phyloP scores from a whole-genome alignment of 2,113 vertebrate genomes.

The Nerophis lumbriciformis region DNA sequence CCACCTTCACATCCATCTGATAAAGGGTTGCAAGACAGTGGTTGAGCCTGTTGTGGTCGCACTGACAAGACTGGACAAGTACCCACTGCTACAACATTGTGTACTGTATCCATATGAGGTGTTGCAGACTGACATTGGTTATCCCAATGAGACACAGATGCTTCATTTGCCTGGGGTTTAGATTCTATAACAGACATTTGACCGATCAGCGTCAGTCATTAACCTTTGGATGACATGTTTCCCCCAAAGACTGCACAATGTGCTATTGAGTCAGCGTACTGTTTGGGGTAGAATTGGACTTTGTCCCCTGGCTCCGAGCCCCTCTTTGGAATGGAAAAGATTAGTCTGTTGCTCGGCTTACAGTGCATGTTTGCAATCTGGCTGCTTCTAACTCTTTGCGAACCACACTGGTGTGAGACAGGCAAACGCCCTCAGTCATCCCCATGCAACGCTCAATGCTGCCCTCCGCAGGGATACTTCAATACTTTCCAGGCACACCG shows the following conservation, averaged over 20 bases:
- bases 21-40: conserved; percentile 49
- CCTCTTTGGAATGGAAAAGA: conserved; percentile 59
- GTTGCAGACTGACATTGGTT: conserved; percentile 39
- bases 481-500: neutral
- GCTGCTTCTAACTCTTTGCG: conserved; percentile 39
- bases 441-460: conserved; percentile 28
- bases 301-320: conserved; percentile 45
- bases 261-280: conserved; percentile 46
- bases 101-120: conserved; percentile 37
- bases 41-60: conserved; percentile 20
- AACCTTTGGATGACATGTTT: conserved; percentile 40
- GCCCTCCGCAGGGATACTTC: conserved; percentile 42
- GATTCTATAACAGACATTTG: conserved; percentile 22
- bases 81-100: conserved; percentile 55
- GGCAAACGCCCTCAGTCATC: conserved; percentile 13
- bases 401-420: conserved; percentile 17
- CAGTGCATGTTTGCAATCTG: conserved; percentile 56
- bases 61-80: conserved; percentile 49
- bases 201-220: conserved; percentile 23
- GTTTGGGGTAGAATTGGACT: conserved; percentile 48
- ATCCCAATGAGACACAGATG: conserved; percentile 28
- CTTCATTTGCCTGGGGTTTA: conserved; percentile 5
- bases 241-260: conserved; percentile 39
- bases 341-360: conserved; percentile 57
- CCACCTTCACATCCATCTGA: conserved; percentile 60